A percentile compares a stretch with the other conserved stretches of the same genome.
Conservation (phyloP, 1,140 invertebrate genomes). For the Papilio xuthus region DNA sequence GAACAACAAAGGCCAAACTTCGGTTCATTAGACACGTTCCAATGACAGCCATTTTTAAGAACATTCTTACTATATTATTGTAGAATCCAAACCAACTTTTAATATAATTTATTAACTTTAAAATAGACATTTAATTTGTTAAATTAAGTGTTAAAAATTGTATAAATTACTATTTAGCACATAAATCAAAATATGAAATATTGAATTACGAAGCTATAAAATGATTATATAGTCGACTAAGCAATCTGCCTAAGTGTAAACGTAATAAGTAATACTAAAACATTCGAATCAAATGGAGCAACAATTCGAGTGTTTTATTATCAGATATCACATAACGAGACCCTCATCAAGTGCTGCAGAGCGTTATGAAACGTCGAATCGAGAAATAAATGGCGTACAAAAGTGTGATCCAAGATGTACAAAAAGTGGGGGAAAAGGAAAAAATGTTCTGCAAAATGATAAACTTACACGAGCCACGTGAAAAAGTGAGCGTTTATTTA, state of each 20-base stretch:
- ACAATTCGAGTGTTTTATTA: conserved; percentile 69
- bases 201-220: not conserved
- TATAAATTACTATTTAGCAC: not conserved
- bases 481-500: conserved; percentile 77
- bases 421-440: conserved; percentile 63
- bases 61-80: not conserved
- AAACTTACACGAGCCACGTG: conserved; percentile 66
- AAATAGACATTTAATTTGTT: not conserved
- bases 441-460: conserved; percentile 72
- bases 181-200: not conserved
- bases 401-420: conserved; percentile 77
- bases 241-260: conserved; percentile 3
- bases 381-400: conserved; percentile 74
- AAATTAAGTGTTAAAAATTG: not conserved
- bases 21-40: conserved; percentile 75
- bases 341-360: conserved; percentile 66
- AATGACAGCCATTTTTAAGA: conserved; percentile 41
- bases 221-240: not conserved
- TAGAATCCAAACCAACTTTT: not conserved
- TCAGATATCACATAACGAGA: conserved; percentile 70
- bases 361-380: conserved; percentile 64
- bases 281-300: conserved; percentile 61
- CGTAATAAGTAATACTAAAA: conserved; percentile 50
- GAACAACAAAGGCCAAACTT: conserved; percentile 56
- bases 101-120: not conserved